Conservation (phyloP, 1,140 invertebrate genomes). For the Chymomyza costata region DNA sequence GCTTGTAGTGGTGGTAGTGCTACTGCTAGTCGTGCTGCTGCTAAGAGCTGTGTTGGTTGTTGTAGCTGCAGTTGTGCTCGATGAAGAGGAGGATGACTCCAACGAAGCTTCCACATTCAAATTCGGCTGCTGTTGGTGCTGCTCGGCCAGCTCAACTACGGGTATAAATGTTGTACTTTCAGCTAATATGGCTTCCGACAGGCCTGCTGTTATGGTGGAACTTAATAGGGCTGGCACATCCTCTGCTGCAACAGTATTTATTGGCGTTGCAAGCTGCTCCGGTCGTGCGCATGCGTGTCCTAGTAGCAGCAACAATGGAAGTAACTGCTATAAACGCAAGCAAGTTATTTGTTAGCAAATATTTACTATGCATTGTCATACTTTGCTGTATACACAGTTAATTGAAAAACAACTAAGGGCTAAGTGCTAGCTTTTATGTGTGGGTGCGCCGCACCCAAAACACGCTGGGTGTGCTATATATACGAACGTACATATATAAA, state of each 20-base stretch:
- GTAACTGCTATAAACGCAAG: constrained; percentile 1
- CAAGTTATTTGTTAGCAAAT: constrained; percentile 28
- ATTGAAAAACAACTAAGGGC: constrained; percentile 12
- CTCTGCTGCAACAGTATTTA: no score
- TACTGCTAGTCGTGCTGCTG: background rate
- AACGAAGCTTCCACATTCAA: no score
- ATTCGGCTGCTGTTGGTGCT: constrained; percentile 6
- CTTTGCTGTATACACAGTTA: constrained; percentile 25
- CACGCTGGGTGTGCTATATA: no score
- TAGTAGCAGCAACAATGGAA: constrained; percentile 20
- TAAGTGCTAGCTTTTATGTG: constrained; percentile 3
- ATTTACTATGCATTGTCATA: constrained; percentile 13
- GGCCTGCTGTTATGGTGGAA: background rate
- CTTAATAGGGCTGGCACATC: no score
- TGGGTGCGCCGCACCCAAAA: constrained; percentile 8
- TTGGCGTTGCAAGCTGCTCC: no score
- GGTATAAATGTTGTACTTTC: background rate
- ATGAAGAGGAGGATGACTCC: no score
- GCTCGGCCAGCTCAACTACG: background rate
- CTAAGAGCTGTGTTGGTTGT: background rate
- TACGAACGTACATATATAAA: no score
- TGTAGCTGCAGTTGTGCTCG: constrained; percentile 6
- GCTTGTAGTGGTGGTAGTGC: constrained; percentile 4
- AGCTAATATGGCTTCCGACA: background rate
- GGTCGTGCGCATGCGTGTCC: constrained; percentile 36